Evolutionary conservation across 2,888 invertebrate species (phyloP), one percentile per base, ranked within the genome.

Genomic region (Xylota sylvarum): DNA sequence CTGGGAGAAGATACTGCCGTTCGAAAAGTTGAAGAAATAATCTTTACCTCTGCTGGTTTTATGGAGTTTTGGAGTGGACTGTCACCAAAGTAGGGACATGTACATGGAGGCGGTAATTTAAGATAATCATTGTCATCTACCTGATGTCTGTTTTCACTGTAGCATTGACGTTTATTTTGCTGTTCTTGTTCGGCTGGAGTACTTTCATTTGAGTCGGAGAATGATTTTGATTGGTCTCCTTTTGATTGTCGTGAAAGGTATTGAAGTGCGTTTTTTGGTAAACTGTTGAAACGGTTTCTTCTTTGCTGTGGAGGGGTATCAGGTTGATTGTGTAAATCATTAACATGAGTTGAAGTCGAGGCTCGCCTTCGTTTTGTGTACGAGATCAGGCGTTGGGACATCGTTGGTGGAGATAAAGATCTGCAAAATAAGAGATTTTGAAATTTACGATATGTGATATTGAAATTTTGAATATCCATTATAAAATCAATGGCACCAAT

Each of bases 51-150:
- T 3, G 93, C 91, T 0, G 93, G 92, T 52, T 93, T 93, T 1
- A 92, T 91, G 90, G 91, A 69, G 90, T 92, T 87, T 92, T 93
- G 89, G 89, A 94, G 91, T 19, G 95, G 94, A 1, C 95, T 94
- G 86, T 95, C 94, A 0, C 97, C 96, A 89, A 97, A 96, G 89
- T 97, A 97, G 0, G 96, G 96, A 89, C 97, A 96, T 0, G 96
- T 96, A 91, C 96, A 97, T 0, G 96, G 96, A 0, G 96, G 96
- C 4, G 96, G 96, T 46, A 96, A 90, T 7, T 94, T 93, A 27
- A 95, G 91, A 32, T 92, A 91, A 50, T 91, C 92, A 48, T 87
- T 56, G 19, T 83, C 83, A 23, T 60, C 72, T 46, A 10, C 60
- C 27, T 35, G 35, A 46, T 78, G 50, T 4, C 19, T 56, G 30